Evolutionary conservation across 2,113 vertebrate genomes (phyloP), one percentile per base, ranked within the genome.

Genomic region (Barnardius zonarius): DNA sequence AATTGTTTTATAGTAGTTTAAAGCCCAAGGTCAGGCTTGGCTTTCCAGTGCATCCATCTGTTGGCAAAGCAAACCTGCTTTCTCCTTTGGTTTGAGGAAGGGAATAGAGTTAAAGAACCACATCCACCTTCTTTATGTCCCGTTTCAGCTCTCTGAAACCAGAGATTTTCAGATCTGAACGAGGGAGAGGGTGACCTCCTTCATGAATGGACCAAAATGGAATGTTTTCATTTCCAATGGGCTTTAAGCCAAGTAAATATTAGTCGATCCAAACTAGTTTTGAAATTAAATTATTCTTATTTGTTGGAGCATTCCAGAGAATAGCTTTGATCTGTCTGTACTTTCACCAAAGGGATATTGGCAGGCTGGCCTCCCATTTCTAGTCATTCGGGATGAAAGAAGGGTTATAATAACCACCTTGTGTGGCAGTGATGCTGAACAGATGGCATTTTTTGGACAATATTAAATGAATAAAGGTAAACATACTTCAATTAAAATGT

Each of bases 381-480:
- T 95, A 76, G 91, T 85, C 86, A 84, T 92, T 96, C 3, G 27
- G 90, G 93, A 95, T 96, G 96, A 97, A 97, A 96, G 88, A 67
- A 33, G 79, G 96, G 94, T 95, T 97, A 95, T 96, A 97, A 97
- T 96, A 97, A 95, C 92, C 96, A 93, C 94, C 96, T 96, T 97
- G 96, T 95, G 96, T 92, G 85, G 96, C 86, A 92, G 93, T 97
- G 97, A 97, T 97, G 92, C 95, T 97, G 93, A 97, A 94, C 97
- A 97, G 97, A 97, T 97, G 97, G 96, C 94, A 92, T 91, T 96
- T 95, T 93, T 95, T 96, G 83, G 92, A 93, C 92, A 96, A 89
- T 96, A 97, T 97, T 96, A 96, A 95, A 93, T 86, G 92, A 92
- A 91, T 92, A 86, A 96, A 97, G 96, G 93, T 97, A 97, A 97